phyloP scores from a whole-genome alignment of 1,140 invertebrate genomes.

The Pristionchus pacificus region DNA sequence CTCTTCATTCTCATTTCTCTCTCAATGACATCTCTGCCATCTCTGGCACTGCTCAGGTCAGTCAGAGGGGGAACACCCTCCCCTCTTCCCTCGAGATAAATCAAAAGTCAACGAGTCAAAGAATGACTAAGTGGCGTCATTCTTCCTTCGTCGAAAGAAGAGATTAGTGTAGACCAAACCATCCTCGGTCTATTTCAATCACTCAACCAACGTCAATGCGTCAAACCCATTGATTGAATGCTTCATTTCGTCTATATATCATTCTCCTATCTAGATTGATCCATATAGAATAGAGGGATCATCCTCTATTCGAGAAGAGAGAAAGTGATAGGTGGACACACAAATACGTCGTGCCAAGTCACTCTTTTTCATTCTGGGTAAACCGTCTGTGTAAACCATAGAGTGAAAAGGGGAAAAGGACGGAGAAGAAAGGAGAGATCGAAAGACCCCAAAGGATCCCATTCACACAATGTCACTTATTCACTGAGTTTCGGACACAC shows the following conservation, averaged over 20 bases:
- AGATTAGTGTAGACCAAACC: background rate
- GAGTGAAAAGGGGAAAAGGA: too few species aligned
- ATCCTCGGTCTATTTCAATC: background rate
- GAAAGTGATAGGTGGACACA: too few species aligned
- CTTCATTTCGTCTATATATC: background rate
- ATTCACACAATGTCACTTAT: too few species aligned
- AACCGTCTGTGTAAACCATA: too few species aligned
- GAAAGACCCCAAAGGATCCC: too few species aligned
- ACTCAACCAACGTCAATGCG: background rate
- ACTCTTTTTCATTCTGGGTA: too few species aligned
- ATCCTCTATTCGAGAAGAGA: too few species aligned
- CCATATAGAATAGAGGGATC: too few species aligned
- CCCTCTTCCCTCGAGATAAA: background rate
- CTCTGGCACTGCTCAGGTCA: constrained; percentile 35
- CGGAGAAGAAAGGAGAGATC: too few species aligned
- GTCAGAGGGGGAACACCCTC: background rate
- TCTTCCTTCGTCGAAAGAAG: too few species aligned
- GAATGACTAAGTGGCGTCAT: too few species aligned
- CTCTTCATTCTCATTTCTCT: constrained; percentile 45
- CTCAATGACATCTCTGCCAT: constrained; percentile 21
- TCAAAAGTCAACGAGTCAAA: background rate
- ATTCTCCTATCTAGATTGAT: background rate
- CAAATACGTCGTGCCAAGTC: too few species aligned
- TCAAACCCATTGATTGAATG: background rate
- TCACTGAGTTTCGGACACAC: background rate